These are phyloP conservation scores for Hirundichthys speculiger DNA, from an alignment of 2,113 vertebrate species.

Conservation along the genomic window DNA sequence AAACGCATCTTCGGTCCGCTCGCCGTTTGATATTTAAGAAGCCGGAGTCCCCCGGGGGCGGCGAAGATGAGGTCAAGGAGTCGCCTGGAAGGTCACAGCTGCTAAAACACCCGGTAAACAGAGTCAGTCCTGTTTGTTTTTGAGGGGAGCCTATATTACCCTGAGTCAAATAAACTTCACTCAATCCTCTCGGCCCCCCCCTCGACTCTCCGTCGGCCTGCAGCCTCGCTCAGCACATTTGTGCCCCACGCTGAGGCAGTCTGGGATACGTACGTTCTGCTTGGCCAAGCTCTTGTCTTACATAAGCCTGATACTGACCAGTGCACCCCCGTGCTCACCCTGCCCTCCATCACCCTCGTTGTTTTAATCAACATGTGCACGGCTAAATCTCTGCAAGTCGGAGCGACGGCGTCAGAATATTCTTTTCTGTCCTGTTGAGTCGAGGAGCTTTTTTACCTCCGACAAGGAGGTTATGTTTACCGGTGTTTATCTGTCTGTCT, in stretches of 20 bases:
- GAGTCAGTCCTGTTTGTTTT: conserved; percentile 71
- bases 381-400: conserved; percentile 47
- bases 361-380: conserved; percentile 62
- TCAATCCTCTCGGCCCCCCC: conserved; percentile 20
- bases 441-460: too few species aligned
- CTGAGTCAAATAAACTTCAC: conserved; percentile 66
- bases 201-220: conserved; percentile 40
- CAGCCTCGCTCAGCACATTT: conserved; percentile 69
- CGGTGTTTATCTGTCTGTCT: too few species aligned
- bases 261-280: conserved; percentile 63
- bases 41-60: conserved; percentile 39
- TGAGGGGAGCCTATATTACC: conserved; percentile 64
- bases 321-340: not conserved
- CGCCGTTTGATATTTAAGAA: conserved; percentile 39
- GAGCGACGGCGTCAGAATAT: conserved; percentile 4
- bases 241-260: conserved; percentile 60
- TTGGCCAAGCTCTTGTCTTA: conserved; percentile 60
- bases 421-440: not conserved
- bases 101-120: conserved; percentile 73
- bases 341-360: conserved; percentile 5
- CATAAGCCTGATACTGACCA: conserved; percentile 46
- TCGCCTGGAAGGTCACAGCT: conserved; percentile 71
- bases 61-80: conserved; percentile 40
- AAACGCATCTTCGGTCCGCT: conserved; percentile 10
- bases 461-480: not conserved